These are phyloP conservation scores for Avahi laniger DNA, from an alignment of 2,797 vertebrate genomes.

Conservation along the genomic window DNA sequence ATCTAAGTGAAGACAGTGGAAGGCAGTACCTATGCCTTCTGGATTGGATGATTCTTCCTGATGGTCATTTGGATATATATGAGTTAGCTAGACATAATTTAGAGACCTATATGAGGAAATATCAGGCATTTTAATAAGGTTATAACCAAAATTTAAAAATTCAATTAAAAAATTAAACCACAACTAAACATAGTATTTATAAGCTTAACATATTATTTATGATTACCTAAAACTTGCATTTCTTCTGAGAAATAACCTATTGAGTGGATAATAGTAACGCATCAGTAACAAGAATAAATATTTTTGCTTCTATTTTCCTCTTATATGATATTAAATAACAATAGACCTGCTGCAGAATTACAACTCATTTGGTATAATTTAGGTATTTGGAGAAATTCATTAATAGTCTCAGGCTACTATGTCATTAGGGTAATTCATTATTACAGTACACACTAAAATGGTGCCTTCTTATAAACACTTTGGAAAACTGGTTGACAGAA, in stretches of 20 bases:
- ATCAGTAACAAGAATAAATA: slow-evolving; percentile 24
- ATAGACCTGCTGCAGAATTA: neutral
- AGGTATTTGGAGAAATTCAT: slow-evolving; percentile 38
- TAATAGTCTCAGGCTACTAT: slow-evolving; percentile 13
- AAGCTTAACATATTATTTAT: slow-evolving; percentile 6
- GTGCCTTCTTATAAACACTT: slow-evolving; percentile 6
- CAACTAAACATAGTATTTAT: neutral
- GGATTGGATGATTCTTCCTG: slow-evolving; percentile 7
- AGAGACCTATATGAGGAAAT: neutral
- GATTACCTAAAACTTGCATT: slow-evolving; percentile 30
- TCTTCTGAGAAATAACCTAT: slow-evolving; percentile 32
- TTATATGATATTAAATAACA: slow-evolving; percentile 25
- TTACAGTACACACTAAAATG: slow-evolving; percentile 40
- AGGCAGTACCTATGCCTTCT: neutral
- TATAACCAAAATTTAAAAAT: neutral
- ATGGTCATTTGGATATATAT: neutral
- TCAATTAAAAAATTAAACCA: slow-evolving; percentile 33
- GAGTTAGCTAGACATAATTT: neutral
- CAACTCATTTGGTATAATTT: slow-evolving; percentile 35
- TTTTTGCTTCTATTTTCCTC: slow-evolving; percentile 38
- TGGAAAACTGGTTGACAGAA: neutral
- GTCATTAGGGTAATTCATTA: slow-evolving; percentile 20
- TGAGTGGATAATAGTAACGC: neutral
- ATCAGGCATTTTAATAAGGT: neutral
- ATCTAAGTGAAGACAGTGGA: neutral